These are phyloP conservation scores for Ametastegia equiseti DNA, from an alignment of 2,888 invertebrate genomes.

Conservation along the genomic window DNA sequence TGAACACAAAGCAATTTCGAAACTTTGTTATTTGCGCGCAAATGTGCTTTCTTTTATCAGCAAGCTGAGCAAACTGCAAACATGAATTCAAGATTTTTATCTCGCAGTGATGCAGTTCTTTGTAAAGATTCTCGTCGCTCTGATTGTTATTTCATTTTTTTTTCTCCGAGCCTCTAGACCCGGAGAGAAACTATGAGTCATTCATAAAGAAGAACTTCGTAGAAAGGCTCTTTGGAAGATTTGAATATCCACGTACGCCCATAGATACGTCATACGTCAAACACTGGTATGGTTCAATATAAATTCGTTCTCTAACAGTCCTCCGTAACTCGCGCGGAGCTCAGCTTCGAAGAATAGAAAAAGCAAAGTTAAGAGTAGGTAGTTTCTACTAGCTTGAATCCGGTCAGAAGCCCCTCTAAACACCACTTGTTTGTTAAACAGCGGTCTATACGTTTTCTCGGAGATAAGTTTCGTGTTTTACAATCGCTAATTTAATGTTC, in stretches of 20 bases:
- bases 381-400: slow-evolving; percentile 15
- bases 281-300: slow-evolving; percentile 15
- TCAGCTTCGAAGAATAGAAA: slow-evolving; percentile 23
- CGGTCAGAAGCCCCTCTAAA: slow-evolving; percentile 18
- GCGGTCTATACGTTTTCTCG: neutral
- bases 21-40: too few relatives aligned
- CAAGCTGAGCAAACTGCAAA: too few relatives aligned
- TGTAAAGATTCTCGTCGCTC: too few relatives aligned
- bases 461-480: slow-evolving; percentile 26
- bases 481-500: neutral
- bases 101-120: too few relatives aligned
- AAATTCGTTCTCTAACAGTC: slow-evolving; percentile 18
- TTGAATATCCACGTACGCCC: slow-evolving; percentile 3
- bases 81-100: too few relatives aligned
- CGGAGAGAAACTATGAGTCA: neutral
- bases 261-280: slow-evolving; percentile 36
- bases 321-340: slow-evolving; percentile 13
- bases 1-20: neutral
- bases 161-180: neutral
- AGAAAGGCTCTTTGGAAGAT: neutral
- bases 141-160: too few relatives aligned
- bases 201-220: neutral
- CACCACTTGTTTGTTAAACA: slow-evolving; percentile 25
- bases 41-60: too few relatives aligned
- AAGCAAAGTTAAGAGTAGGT: slow-evolving; percentile 31